Conservation (phyloP, 2,113 vertebrate species). For the Sinocyclocheilus maitianheensis region DNA sequence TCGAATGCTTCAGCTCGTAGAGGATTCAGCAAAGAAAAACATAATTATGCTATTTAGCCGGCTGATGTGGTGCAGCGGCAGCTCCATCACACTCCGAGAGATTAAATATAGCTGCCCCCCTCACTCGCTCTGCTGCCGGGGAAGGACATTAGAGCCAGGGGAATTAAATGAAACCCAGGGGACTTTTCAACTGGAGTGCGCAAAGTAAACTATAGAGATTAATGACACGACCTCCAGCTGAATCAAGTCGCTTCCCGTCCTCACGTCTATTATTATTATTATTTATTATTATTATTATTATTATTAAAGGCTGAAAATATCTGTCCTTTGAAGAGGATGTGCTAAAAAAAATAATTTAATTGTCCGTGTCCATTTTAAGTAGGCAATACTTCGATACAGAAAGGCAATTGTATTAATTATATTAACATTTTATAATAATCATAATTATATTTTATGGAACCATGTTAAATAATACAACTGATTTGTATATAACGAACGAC, state of each 20-base stretch:
- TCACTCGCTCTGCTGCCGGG: conserved; percentile 55
- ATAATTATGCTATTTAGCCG: conserved; percentile 80
- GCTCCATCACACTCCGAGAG: conserved; percentile 72
- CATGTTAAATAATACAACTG: neutral
- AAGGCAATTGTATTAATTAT: neutral
- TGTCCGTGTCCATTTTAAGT: neutral
- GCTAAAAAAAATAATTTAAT: neutral
- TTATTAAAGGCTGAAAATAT: neutral
- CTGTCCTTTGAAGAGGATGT: neutral
- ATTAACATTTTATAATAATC: neutral
- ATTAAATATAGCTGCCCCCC: conserved; percentile 73
- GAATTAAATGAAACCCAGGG: conserved; percentile 77
- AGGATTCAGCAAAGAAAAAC: conserved; percentile 65
- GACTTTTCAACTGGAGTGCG: conserved; percentile 73
- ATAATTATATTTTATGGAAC: neutral
- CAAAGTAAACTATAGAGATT: conserved; percentile 80
- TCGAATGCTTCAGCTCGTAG: conserved; percentile 63
- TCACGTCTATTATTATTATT: conserved; percentile 22
- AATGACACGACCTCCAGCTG: conserved; percentile 73
- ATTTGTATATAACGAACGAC: neutral
- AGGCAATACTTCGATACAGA: neutral
- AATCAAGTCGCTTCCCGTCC: conserved; percentile 64
- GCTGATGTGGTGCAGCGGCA: conserved; percentile 77
- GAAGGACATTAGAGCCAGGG: conserved; percentile 77
- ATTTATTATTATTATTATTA: neutral